These are phyloP conservation scores for Neuroscelio doddi DNA, from an alignment of 2,888 invertebrate genomes.

Conservation along the genomic window DNA sequence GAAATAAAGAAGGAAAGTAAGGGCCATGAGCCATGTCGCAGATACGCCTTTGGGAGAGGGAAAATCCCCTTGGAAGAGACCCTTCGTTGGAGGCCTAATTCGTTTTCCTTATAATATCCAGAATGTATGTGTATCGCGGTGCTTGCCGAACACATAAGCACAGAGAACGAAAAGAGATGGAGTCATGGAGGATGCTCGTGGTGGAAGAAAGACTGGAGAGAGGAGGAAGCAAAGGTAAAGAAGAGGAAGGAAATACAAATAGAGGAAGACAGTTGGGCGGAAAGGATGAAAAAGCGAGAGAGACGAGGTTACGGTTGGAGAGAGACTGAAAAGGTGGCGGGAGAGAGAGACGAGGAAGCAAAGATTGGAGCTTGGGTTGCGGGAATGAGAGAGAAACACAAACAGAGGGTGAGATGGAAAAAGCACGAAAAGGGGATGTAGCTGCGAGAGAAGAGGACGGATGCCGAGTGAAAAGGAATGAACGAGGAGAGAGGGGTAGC, in stretches of 20 bases:
- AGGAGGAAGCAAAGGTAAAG: slow-evolving; percentile 43
- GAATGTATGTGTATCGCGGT: background rate
- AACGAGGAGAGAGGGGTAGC: slow-evolving; percentile 11
- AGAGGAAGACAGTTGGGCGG: slow-evolving; percentile 36
- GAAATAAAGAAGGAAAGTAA: background rate
- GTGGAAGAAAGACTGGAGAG: slow-evolving; percentile 8
- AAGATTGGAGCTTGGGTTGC: slow-evolving; percentile 7
- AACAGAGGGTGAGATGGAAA: slow-evolving; percentile 14
- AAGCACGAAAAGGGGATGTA: slow-evolving; percentile 20
- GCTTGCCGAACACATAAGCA: too few relatives aligned
- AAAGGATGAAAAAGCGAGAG: slow-evolving; percentile 26
- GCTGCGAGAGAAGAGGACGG: slow-evolving; percentile 15
- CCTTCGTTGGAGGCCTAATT: slow-evolving; percentile 12
- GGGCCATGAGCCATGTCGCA: slow-evolving; percentile 50
- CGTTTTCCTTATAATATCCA: slow-evolving; percentile 5
- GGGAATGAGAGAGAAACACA: slow-evolving; percentile 1
- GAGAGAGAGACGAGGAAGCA: background rate
- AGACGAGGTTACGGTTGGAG: background rate
- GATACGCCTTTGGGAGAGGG: slow-evolving; percentile 60
- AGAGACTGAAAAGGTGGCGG: slow-evolving; percentile 15
- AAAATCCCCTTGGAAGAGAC: slow-evolving; percentile 54
- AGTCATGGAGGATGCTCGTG: too few relatives aligned
- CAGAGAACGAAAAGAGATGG: too few relatives aligned
- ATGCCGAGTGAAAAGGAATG: slow-evolving; percentile 1
- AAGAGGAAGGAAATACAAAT: slow-evolving; percentile 41